Percentiles rank a stretch among this genome's conserved stretches.
phyloP scores from a whole-genome alignment of 1,140 invertebrate species.

The Hypothenemus hampei region DNA sequence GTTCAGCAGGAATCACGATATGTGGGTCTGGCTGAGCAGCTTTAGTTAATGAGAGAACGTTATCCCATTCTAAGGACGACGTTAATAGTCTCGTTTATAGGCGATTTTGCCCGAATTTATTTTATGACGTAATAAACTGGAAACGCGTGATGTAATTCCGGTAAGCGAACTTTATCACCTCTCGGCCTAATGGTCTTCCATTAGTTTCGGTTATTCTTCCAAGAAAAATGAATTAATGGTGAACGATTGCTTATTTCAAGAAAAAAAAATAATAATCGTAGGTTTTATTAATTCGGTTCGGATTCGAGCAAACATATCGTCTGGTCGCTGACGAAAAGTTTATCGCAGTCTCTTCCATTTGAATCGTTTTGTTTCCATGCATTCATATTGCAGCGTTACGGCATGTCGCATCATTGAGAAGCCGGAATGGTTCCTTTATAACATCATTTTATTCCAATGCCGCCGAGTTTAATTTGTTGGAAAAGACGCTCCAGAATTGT shows the following conservation, averaged over 20 bases:
- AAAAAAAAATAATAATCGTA: too few species aligned
- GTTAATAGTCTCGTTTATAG: slow-evolving; percentile 20
- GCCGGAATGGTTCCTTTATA: slow-evolving; percentile 14
- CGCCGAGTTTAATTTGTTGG: slow-evolving; percentile 21
- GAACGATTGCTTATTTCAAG: too few species aligned
- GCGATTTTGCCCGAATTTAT: slow-evolving; percentile 20
- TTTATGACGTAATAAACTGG: slow-evolving; percentile 13
- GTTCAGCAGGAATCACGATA: slow-evolving; percentile 14
- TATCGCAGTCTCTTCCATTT: too few species aligned
- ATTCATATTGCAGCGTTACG: slow-evolving; percentile 11
- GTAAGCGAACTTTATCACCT: slow-evolving; percentile 4
- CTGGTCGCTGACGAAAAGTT: too few species aligned
- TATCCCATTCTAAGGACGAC: slow-evolving; percentile 18
- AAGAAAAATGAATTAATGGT: too few species aligned
- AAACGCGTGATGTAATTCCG: slow-evolving; percentile 15
- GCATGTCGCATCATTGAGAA: slow-evolving; percentile 13
- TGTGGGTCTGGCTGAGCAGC: slow-evolving; percentile 12
- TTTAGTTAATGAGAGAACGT: slow-evolving; percentile 13
- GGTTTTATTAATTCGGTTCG: too few species aligned
- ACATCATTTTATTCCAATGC: slow-evolving; percentile 19
- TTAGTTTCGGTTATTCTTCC: too few species aligned
- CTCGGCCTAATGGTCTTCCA: too few species aligned
- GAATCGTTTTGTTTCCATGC: slow-evolving; percentile 9
- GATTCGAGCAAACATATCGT: too few species aligned
- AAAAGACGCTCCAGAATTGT: slow-evolving; percentile 21